phyloP scores from a whole-genome alignment of 2,888 invertebrate species.

The Drosophila kuntzei region DNA sequence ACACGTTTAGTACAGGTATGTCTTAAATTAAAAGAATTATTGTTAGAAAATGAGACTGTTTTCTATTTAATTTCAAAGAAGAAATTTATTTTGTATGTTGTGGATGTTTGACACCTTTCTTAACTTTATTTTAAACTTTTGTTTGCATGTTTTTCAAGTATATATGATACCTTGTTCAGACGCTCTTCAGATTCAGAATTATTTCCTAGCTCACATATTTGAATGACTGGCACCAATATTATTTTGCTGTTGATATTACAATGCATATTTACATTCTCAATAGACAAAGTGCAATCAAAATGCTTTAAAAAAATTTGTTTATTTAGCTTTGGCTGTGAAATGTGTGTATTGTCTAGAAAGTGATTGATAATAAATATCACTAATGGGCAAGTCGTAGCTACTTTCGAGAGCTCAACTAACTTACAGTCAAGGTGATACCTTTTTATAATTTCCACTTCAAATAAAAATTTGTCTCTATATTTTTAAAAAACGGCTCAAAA shows the following conservation, averaged over 20 bases:
- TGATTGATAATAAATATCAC: neutral
- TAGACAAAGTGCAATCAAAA: conserved; percentile 25
- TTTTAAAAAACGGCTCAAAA: neutral
- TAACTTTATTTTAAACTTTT: neutral
- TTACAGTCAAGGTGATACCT: neutral
- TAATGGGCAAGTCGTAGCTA: neutral
- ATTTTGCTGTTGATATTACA: conserved; percentile 12
- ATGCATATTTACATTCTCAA: conserved; percentile 23
- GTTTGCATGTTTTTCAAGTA: neutral
- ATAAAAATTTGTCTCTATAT: neutral
- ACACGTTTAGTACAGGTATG: conserved; percentile 34
- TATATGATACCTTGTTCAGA: conserved; percentile 1
- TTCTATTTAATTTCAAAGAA: neutral
- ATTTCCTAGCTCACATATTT: conserved; percentile 24
- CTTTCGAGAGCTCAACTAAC: neutral
- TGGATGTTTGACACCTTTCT: neutral
- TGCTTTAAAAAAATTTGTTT: conserved; percentile 22
- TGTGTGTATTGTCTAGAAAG: conserved; percentile 13
- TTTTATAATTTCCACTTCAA: neutral
- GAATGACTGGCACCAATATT: conserved; percentile 10
- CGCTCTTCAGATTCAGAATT: conserved; percentile 1
- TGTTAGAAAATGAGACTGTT: neutral
- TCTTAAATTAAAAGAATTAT: neutral
- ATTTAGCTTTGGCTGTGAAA: conserved; percentile 5
- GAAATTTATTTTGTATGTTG: neutral